Evolutionary conservation across 2,113 vertebrate species (phyloP), one percentile per base, ranked within the genome.

Genomic region (Herpetotheres cachinnans): DNA sequence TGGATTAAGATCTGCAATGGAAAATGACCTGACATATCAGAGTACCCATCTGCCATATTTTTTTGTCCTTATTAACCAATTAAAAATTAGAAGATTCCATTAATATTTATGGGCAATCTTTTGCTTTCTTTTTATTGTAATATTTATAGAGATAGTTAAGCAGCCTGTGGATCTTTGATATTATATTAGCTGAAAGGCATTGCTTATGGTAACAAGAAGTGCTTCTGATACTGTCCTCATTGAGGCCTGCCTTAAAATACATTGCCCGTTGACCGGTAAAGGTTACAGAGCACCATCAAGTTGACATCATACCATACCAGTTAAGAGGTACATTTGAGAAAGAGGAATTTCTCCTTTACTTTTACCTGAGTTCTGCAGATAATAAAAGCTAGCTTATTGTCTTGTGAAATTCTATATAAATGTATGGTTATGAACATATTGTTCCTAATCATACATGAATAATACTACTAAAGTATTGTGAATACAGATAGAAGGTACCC

Each of bases 401-500:
- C 8, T 16, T 78, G 17, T 66, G 29, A 79, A 86, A 40, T 55
- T 65, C 18, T 29, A 2, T 52, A 9, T 49, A 50, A 46, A 59
- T 46, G 2, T 46, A 34, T 59, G 44, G 4, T 78, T 36, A 59
- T 38, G 11, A 74, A 86, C 4, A 13, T 65, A 22, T 3, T 26
- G 4, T 27, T 85, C 40, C 8, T 66, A 70, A 52, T 56, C 5
- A 80, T 90, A 50, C 44, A 58, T 56, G 20, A 78, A 52, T 59
- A 93, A 82, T 89, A 67, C 67, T 88, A 66, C 25, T 27, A 62
- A 94, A 94, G 40, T 76, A 76, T 85, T 90, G 36, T 90, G 58
- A 93, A 88, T 80, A 70, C n/a, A 95, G 46, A 38, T 69, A 96
- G 82, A 82, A 94, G 54, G 93, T 50, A 80, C 80, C 69, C 56